Evolutionary conservation across 2,888 invertebrate genomes (phyloP), one percentile per base, ranked within the genome.

Genomic region (Plebejus argus): DNA sequence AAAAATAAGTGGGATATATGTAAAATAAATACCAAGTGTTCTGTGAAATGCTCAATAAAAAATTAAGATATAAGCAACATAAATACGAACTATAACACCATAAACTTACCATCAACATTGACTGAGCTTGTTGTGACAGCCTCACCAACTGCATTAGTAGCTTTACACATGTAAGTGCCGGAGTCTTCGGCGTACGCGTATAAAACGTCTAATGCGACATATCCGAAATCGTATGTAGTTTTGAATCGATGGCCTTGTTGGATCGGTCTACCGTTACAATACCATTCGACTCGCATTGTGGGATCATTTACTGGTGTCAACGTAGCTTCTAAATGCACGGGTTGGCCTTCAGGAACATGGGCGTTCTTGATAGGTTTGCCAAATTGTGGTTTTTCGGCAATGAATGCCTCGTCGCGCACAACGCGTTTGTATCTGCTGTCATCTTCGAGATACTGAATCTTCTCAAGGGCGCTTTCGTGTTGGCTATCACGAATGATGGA

Each of bases 221-320:
- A 99, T 81, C 99, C 99, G 90, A 99, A 99, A 89, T 99, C 99
- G 86, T 99, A 98, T 3, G 98, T 98, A 4, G 99, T 98, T 90
- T 98, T 98, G 92, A 99, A 99, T 82, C 99, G 96, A 89, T 99
- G 99, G 76, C 99, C 98, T 87, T 97, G 97, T 86, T 97, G 97
- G 84, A 99, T 96, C 3, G 99, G 99, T 85, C 97, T 95, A 77
- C 99, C 99, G 91, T 99, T 98, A 89, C 98, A 97, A 93, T 96
- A 99, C 99, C 99, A 99, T 93, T 99, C 99, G 12, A 99, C 98
- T 82, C 97, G 96, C 99, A 99, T 99, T 10, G 98, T 98, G 5
- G 99, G 99, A 90, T 99, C 99, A 85, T 99, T 99, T 58, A 99
- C 98, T 0, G 99, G 99, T 0, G 98, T 98, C 53, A 99, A 94